Evolutionary conservation across 2,888 invertebrate genomes (phyloP).

Genomic region (Leucophora obtusa): DNA sequence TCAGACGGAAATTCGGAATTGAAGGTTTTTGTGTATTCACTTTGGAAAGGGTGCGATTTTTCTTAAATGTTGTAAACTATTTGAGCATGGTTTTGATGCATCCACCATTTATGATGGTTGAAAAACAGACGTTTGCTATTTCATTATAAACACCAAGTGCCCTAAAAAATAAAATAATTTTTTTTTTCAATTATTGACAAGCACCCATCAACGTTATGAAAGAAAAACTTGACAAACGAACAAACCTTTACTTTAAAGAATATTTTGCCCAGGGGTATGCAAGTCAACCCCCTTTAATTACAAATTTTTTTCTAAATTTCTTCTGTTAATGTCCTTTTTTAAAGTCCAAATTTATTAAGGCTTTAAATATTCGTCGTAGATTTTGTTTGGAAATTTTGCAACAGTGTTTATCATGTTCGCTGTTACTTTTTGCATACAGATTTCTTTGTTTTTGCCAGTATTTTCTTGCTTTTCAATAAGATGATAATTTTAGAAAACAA

Average conservation of each 20-base stretch:
- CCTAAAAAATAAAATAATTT: slow-evolving; percentile 31
- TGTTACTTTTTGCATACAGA: neutral
- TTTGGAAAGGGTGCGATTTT: no score
- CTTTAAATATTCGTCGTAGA: neutral
- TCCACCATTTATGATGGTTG: slow-evolving; percentile 23
- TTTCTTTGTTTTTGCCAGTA: neutral
- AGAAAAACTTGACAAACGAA: slow-evolving; percentile 10
- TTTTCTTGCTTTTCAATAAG: slow-evolving; percentile 10
- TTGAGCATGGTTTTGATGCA: slow-evolving; percentile 12
- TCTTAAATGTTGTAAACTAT: neutral
- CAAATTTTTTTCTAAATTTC: slow-evolving; percentile 26
- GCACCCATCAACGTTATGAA: slow-evolving; percentile 36
- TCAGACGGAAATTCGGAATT: no score
- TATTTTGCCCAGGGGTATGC: slow-evolving; percentile 46
- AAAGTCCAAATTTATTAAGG: neutral
- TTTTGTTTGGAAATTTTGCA: slow-evolving; percentile 9
- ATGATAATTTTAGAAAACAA: slow-evolving; percentile 57
- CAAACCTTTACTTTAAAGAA: slow-evolving; percentile 20
- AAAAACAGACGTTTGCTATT: slow-evolving; percentile 16
- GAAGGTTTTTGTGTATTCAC: no score
- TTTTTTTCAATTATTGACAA: slow-evolving; percentile 50
- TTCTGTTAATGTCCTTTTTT: slow-evolving; percentile 18
- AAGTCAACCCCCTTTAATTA: slow-evolving; percentile 10
- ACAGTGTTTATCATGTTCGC: neutral
- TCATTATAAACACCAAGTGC: slow-evolving; percentile 23